Conservation (phyloP, 2,888 invertebrate species). For the Eupsilia transversa region DNA sequence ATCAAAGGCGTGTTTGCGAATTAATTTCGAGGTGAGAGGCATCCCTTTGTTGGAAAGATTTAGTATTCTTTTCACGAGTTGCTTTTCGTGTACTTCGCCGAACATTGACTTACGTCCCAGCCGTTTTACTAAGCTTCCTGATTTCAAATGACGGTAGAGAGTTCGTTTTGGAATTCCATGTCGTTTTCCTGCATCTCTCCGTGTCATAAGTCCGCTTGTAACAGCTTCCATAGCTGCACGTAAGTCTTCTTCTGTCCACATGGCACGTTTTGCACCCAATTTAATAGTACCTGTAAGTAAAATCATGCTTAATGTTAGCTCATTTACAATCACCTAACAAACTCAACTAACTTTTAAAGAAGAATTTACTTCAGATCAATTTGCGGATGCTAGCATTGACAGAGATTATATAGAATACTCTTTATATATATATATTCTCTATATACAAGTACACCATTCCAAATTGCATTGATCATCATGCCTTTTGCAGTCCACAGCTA, state of each 20-base stretch:
- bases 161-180: slow-evolving; percentile 32
- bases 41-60: not conserved
- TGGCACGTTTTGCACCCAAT: not conserved
- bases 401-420: not conserved
- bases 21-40: not conserved
- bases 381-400: not conserved
- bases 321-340: not conserved
- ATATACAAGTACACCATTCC: not conserved
- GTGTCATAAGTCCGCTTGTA: not conserved
- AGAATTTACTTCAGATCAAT: not conserved
- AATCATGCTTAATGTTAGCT: not conserved
- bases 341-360: not conserved
- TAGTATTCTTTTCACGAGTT: slow-evolving; percentile 16
- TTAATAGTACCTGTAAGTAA: slow-evolving; percentile 4
- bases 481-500: not conserved
- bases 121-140: slow-evolving; percentile 20
- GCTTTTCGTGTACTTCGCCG: slow-evolving; percentile 18
- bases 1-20: slow-evolving; percentile 31
- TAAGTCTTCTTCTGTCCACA: slow-evolving; percentile 36
- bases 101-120: slow-evolving; percentile 12
- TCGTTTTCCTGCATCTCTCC: not conserved
- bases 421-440: too few species aligned
- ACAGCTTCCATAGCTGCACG: slow-evolving; percentile 34
- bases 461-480: not conserved
- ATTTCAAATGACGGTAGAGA: slow-evolving; percentile 18